Evolutionary conservation across 37 sponge, comb jelly and placozoan species (phyloP).

Genomic region (Lycopodina hypogea): DNA sequence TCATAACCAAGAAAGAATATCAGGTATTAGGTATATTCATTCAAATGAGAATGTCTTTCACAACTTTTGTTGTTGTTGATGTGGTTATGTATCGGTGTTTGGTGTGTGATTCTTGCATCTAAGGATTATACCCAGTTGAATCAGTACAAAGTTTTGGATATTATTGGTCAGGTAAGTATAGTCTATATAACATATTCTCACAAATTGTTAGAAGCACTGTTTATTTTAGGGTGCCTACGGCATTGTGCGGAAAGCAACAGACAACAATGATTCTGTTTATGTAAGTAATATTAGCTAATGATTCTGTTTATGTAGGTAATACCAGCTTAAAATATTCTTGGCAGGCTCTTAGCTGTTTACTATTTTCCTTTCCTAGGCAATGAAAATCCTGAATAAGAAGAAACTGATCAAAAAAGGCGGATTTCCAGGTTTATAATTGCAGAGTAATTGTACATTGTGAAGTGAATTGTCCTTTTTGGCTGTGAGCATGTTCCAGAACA

Average conservation of each 20-base stretch:
- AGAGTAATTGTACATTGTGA: not conserved
- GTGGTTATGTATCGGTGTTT: not conserved
- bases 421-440: constrained; percentile 5
- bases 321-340: not conserved
- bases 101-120: no score
- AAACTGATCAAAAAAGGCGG: constrained; percentile 27
- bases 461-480: no score
- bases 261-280: constrained; percentile 38
- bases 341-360: no score
- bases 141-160: constrained; percentile 70
- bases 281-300: constrained; percentile 36
- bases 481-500: no score
- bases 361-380: constrained; percentile 28
- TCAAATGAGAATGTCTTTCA: not conserved
- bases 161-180: constrained; percentile 69
- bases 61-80: not conserved
- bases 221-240: constrained; percentile 64
- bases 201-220: not conserved
- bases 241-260: constrained; percentile 54
- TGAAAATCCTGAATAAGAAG: constrained; percentile 55
- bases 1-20: constrained; percentile 29
- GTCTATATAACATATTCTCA: not conserved
- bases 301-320: constrained; percentile 40
- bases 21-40: constrained; percentile 10
- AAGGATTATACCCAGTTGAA: constrained; percentile 63